Evolutionary conservation across 2,113 vertebrate species (phyloP).

Genomic region (Halichoerus grypus): DNA sequence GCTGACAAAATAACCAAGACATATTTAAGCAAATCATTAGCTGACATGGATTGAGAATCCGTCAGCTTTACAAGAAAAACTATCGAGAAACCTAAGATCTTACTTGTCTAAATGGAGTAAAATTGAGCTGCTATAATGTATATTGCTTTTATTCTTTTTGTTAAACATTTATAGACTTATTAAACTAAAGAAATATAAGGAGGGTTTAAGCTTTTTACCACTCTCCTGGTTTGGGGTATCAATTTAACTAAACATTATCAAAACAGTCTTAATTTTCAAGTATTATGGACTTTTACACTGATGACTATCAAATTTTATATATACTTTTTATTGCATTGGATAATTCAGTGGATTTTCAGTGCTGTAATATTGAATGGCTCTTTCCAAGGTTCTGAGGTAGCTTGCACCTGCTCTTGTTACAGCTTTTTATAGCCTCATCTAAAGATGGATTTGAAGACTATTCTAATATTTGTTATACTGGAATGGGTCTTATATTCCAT

Average conservation of each 20-base stretch:
- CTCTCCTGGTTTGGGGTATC: constrained; percentile 44
- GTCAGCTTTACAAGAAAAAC: constrained; percentile 34
- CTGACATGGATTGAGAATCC: background rate
- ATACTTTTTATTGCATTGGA: constrained; percentile 58
- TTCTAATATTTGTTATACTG: constrained; percentile 62
- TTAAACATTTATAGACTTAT: constrained; percentile 64
- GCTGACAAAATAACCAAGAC: background rate
- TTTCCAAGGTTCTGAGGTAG: constrained; percentile 26
- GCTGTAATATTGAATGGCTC: constrained; percentile 45
- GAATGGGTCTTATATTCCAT: constrained; percentile 53
- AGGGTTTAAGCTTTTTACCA: constrained; percentile 40
- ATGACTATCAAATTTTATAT: constrained; percentile 63
- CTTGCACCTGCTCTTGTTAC: constrained; percentile 51
- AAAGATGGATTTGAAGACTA: constrained; percentile 60
- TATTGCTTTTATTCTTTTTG: constrained; percentile 24
- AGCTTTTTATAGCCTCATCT: constrained; percentile 62
- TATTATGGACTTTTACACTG: constrained; percentile 59
- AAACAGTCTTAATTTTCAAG: constrained; percentile 69
- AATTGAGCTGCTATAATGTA: background rate
- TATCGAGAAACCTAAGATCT: background rate
- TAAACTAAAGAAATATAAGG: constrained; percentile 60
- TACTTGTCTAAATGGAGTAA: constrained; percentile 40
- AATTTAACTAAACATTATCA: constrained; percentile 64
- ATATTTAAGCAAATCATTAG: background rate
- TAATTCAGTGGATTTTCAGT: constrained; percentile 64